Evolutionary conservation across 2,888 invertebrate genomes (phyloP).

Genomic region (Lithophane leautieri): DNA sequence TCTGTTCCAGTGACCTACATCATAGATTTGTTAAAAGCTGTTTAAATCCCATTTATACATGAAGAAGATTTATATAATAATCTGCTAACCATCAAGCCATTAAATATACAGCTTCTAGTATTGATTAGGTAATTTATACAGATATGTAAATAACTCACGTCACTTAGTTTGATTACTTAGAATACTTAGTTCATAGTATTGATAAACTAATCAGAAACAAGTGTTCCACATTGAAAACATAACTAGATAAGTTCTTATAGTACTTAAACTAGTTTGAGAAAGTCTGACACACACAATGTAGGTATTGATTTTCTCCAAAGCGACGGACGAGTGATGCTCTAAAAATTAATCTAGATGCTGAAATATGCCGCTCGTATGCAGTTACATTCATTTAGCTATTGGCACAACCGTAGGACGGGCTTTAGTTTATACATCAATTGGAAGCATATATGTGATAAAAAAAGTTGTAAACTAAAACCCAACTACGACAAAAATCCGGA

Average conservation of each 20-base stretch:
- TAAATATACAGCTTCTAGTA: neutral
- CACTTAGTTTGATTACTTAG: constrained; percentile 16
- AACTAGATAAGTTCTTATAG: neutral
- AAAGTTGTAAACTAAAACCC: too few relatives aligned
- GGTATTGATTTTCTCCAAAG: constrained; percentile 50
- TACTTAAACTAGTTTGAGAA: constrained; percentile 17
- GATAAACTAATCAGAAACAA: constrained; percentile 28
- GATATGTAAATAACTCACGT: constrained; percentile 1
- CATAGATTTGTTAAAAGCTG: neutral
- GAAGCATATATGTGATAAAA: neutral
- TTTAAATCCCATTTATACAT: neutral
- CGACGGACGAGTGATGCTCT: constrained; percentile 3
- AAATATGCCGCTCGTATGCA: constrained; percentile 18
- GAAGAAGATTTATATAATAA: constrained; percentile 10
- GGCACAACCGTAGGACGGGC: neutral
- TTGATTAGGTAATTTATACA: constrained; percentile 10
- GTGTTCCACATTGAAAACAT: constrained; percentile 3
- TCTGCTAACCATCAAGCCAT: neutral
- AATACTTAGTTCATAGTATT: constrained; percentile 6
- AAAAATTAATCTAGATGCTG: constrained; percentile 37
- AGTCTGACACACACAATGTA: constrained; percentile 30
- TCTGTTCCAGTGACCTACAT: neutral
- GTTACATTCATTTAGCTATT: constrained; percentile 6
- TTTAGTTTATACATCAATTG: neutral
- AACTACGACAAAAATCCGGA: too few relatives aligned